Percentiles rank a stretch among this genome's conserved stretches.
phyloP scores from a whole-genome alignment of 2,113 vertebrate species.

The Grus americana region DNA sequence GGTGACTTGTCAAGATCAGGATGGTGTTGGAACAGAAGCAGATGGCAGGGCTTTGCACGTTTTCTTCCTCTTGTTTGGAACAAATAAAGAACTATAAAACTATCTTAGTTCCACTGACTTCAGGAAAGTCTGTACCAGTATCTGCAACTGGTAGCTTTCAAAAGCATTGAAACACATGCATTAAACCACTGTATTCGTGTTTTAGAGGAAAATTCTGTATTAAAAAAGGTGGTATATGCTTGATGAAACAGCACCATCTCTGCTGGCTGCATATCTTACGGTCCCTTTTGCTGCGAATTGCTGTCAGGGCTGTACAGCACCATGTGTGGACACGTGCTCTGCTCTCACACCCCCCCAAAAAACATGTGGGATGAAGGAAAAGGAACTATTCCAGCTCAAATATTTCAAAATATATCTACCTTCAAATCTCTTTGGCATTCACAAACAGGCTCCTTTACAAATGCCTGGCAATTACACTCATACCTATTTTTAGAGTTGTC shows the following conservation, averaged over 20 bases:
- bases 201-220: not conserved
- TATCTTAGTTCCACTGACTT: not conserved
- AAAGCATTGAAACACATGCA: not conserved
- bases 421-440: not conserved
- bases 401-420: not conserved
- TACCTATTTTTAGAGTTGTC: slow-evolving; percentile 8
- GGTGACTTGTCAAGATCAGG: not conserved
- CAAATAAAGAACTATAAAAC: not conserved
- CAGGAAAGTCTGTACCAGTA: not conserved
- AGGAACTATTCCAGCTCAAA: not conserved
- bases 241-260: not conserved
- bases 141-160: not conserved
- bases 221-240: not conserved
- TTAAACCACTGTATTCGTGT: not conserved
- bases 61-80: not conserved
- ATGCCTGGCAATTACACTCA: not conserved
- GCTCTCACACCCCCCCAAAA: not conserved
- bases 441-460: not conserved
- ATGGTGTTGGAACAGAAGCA: not conserved
- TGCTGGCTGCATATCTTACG: not conserved
- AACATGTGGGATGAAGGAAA: not conserved
- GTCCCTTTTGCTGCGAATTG: not conserved
- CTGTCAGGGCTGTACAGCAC: not conserved
- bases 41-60: not conserved
- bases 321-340: accelerated